Evolutionary conservation across 2,888 invertebrate genomes (phyloP).

Genomic region (Drosophila macrospina): DNA sequence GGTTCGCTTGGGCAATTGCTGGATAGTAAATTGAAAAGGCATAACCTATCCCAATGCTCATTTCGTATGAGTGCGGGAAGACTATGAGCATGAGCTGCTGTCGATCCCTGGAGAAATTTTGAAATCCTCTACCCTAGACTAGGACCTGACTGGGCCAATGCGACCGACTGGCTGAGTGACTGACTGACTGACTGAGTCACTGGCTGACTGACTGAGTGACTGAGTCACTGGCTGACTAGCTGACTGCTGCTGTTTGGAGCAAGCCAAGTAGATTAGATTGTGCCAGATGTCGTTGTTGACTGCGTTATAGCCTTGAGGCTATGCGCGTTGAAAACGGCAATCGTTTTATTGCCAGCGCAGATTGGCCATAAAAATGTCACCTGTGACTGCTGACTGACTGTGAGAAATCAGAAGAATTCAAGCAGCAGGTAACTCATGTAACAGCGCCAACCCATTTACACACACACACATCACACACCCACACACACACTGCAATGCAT

Average conservation of each 20-base stretch:
- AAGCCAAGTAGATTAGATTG: conserved; percentile 50
- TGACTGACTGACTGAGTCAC: background rate
- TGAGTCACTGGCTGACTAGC: background rate
- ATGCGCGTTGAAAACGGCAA: conserved; percentile 65
- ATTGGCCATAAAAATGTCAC: conserved; percentile 82
- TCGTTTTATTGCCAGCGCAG: conserved; percentile 73
- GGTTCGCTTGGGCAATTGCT: background rate
- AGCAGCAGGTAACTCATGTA: conserved; percentile 42
- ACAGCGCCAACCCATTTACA: conserved; percentile 20
- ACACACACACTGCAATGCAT: conserved; percentile 46
- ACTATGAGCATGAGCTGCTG: conserved; percentile 16
- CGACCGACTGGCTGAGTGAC: background rate
- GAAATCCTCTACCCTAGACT: conserved; percentile 44
- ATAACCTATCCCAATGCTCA: conserved; percentile 47
- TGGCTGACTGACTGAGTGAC: background rate
- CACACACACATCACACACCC: background rate
- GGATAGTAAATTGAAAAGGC: conserved; percentile 59
- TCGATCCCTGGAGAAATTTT: conserved; percentile 72
- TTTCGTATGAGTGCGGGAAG: conserved; percentile 40
- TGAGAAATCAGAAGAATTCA: conserved; percentile 76
- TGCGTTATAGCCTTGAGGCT: conserved; percentile 3
- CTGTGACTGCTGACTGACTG: conserved; percentile 66
- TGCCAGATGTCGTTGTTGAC: conserved; percentile 35
- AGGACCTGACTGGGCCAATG: background rate
- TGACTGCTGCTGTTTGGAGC: conserved; percentile 26